Base-by-base conservation (phyloP, 2,797 vertebrate species). In the Ptychadena robeensis region DNA sequence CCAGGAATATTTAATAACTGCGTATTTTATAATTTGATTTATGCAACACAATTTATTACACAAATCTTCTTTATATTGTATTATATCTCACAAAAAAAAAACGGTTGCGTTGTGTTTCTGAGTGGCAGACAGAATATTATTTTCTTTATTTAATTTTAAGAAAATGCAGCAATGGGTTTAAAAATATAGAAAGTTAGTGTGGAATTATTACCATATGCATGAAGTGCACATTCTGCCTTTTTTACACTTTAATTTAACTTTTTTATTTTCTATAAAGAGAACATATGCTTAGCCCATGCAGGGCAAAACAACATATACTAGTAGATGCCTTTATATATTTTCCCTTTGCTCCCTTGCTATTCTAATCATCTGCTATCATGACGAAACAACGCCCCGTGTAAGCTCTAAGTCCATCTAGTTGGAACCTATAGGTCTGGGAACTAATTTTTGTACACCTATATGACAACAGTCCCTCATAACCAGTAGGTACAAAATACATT, bases 1-100 rank as follows among this genome's bases (percentile, higher is more conserved):
- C 83, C 73, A 88, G 74, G 89, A 90, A 91, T 89, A 91, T 89
- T 87, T 89, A 84, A 83, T 85, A 88, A 88, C 67, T 70, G 64
- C 79, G 63, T 82, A 71, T 86, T 85, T 88, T 44, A 81, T 89
- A 90, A 91, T 92, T 86, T 90, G 87, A 91, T 90, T 85, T 86
- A 86, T 88, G 85, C 85, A 90, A 81, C 40, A 75, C 72, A 74
- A 92, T 89, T 86, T 87, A 66, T 91, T 90, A 89, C 84, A 88
- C 63, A 82, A 77, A 86, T 82, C 74, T 74, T 63, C 73, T 80
- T 88, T 89, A 34, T 73, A 30, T 83, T 85, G 76, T 87, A 82
- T 78, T 72, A 75, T 75, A 87, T 83, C 79, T 81, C 85, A 37
- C 2, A 0, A 80, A 81, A 79, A 88, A 87, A 72, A 68, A 22